Evolutionary conservation across 1,140 invertebrate genomes (phyloP).

Genomic region (Epicauta chinensis): DNA sequence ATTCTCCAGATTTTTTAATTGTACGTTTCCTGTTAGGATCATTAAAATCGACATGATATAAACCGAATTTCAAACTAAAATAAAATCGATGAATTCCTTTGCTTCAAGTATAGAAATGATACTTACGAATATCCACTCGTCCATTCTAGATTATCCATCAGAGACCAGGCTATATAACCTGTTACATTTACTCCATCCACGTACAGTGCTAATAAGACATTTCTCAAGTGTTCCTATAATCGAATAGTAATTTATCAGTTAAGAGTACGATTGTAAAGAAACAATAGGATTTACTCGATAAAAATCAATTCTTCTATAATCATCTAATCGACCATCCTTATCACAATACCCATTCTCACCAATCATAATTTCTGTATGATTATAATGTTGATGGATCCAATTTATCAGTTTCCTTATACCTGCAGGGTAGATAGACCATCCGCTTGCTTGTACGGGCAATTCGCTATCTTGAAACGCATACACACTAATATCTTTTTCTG

Average conservation of each 20-base stretch:
- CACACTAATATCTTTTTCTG: neutral
- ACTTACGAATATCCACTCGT: constrained; percentile 54
- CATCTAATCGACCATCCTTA: constrained; percentile 41
- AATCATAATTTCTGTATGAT: constrained; percentile 61
- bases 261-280: neutral
- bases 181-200: constrained; percentile 62
- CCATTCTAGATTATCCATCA: constrained; percentile 78
- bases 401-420: constrained; percentile 60
- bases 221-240: constrained; percentile 51
- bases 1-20: constrained; percentile 20
- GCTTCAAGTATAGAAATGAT: constrained; percentile 42
- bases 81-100: constrained; percentile 34
- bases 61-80: constrained; percentile 58
- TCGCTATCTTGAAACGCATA: neutral
- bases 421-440: constrained; percentile 49
- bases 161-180: constrained; percentile 66
- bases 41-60: constrained; percentile 68
- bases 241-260: neutral
- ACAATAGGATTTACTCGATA: constrained; percentile 37
- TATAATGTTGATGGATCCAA: constrained; percentile 62
- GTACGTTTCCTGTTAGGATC: constrained; percentile 56
- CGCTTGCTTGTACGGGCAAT: constrained; percentile 29
- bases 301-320: constrained; percentile 47
- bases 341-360: constrained; percentile 67
- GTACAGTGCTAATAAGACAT: constrained; percentile 57